Evolutionary conservation across 2,888 invertebrate genomes (phyloP).

Genomic region (Agapostemon virescens): DNA sequence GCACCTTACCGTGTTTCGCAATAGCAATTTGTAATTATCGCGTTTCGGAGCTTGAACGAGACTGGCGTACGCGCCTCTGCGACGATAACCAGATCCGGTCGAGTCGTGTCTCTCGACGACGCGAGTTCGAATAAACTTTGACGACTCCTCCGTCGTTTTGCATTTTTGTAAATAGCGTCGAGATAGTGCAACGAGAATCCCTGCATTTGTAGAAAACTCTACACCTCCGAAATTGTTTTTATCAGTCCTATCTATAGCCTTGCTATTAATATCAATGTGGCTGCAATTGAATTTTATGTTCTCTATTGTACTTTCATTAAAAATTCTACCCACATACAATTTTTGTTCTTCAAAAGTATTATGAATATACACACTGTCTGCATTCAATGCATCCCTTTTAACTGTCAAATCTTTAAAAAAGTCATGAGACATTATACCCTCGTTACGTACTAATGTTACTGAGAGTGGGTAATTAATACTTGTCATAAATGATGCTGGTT

Average conservation of each 20-base stretch:
- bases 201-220: too few relatives aligned
- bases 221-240: too few relatives aligned
- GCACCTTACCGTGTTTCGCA: too few relatives aligned
- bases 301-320: constrained; percentile 14
- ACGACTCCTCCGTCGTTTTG: too few relatives aligned
- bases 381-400: constrained; percentile 51
- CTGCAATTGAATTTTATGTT: constrained; percentile 19
- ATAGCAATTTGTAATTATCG: too few relatives aligned
- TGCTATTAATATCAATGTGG: neutral
- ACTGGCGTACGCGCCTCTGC: too few relatives aligned
- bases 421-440: constrained; percentile 67
- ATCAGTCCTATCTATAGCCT: constrained; percentile 3
- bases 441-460: constrained; percentile 71
- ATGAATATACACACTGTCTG: constrained; percentile 25
- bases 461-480: constrained; percentile 69
- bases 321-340: constrained; percentile 15
- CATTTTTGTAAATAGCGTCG: too few relatives aligned
- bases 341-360: constrained; percentile 22
- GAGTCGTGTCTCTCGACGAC: too few relatives aligned
- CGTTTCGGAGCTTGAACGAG: too few relatives aligned
- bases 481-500: constrained; percentile 61
- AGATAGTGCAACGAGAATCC: too few relatives aligned
- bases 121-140: too few relatives aligned
- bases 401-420: constrained; percentile 66
- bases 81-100: too few relatives aligned